phyloP scores from a whole-genome alignment of 2,797 vertebrate genomes.

The Falco biarmicus region DNA sequence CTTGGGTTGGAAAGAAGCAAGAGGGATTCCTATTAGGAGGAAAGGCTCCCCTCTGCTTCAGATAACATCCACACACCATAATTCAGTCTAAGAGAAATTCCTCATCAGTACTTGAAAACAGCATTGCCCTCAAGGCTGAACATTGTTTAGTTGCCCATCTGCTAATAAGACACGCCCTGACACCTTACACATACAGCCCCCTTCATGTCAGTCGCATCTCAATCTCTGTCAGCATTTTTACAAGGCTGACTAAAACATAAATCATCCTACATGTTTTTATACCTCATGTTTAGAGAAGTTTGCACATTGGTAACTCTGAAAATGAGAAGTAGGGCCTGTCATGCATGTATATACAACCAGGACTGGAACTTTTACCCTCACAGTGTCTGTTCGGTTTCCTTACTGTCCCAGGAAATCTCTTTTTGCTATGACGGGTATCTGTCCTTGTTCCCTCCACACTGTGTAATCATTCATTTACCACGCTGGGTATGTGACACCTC shows the following conservation, averaged over 20 bases:
- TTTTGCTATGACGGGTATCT: background rate
- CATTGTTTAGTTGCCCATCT: background rate
- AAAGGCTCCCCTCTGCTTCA: background rate
- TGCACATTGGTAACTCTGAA: background rate
- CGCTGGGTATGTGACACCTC: background rate
- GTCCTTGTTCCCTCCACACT: background rate
- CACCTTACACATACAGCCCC: background rate
- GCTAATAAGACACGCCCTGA: background rate
- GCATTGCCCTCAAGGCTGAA: background rate
- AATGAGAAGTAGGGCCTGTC: background rate
- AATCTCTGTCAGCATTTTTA: background rate
- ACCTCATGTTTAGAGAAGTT: background rate
- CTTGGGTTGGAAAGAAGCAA: background rate
- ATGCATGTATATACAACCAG: background rate
- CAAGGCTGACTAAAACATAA: background rate
- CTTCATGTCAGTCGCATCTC: background rate
- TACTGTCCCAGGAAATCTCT: background rate
- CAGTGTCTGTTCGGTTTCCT: background rate
- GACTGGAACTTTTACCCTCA: background rate
- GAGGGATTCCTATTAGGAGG: background rate
- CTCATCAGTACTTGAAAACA: background rate
- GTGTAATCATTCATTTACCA: background rate
- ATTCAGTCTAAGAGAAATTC: background rate
- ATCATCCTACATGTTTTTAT: background rate
- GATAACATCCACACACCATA: background rate